Conservation (phyloP, 2,797 vertebrate genomes). For the Galago senegalensis region DNA sequence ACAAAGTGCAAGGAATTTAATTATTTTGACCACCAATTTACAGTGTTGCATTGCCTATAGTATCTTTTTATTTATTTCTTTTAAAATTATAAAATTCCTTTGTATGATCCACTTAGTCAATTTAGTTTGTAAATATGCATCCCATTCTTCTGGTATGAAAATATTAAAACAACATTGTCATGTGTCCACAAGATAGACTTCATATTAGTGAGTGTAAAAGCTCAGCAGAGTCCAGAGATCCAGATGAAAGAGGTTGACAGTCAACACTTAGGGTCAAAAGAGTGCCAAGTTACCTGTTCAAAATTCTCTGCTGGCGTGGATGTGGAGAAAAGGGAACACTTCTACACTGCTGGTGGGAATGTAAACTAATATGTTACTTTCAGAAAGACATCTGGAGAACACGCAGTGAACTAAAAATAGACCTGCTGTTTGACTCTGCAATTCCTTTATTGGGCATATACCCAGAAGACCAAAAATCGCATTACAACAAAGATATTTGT, state of each 20-base stretch:
- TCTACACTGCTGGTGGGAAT: no score
- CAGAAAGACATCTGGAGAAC: no score
- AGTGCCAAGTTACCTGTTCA: not conserved
- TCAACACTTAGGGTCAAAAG: not conserved
- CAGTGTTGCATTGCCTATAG: not conserved
- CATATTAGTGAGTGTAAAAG: not conserved
- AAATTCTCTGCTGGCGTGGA: not conserved
- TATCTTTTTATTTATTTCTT: not conserved
- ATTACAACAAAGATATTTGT: no score
- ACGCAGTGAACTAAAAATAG: no score
- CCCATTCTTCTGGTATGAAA: not conserved
- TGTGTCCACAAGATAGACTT: not conserved
- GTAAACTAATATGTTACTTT: no score
- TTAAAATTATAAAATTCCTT: not conserved
- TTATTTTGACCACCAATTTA: not conserved
- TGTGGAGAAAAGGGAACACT: no score
- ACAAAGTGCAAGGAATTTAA: slow-evolving; percentile 55
- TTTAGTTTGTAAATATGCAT: slow-evolving; percentile 27
- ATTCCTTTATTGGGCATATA: no score
- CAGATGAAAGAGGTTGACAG: not conserved
- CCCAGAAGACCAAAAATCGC: no score
- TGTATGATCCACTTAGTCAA: not conserved
- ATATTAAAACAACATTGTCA: not conserved
- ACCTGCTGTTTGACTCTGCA: no score
- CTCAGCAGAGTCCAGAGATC: not conserved